Evolutionary conservation across 2,888 invertebrate species (phyloP).

Genomic region (Thelaira solivaga): DNA sequence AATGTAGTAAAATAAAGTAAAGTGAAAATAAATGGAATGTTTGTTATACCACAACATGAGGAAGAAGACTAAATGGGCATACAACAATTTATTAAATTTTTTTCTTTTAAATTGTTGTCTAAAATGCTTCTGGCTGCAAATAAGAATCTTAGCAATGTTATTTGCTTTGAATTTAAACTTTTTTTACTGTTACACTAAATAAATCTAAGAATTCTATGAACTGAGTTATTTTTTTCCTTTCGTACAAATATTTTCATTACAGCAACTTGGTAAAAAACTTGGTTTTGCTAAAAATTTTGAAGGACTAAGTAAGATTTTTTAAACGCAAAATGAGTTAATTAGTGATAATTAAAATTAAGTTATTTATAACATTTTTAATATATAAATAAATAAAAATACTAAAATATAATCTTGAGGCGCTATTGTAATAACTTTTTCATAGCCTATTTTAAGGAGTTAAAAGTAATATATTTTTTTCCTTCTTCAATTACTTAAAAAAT

Average conservation of each 20-base stretch:
- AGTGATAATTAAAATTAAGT: constrained; percentile 26
- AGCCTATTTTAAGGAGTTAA: constrained; percentile 28
- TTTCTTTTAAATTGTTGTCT: neutral
- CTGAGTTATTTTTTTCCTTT: neutral
- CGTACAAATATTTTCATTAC: too few relatives aligned
- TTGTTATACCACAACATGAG: neutral
- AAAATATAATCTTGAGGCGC: constrained; percentile 7
- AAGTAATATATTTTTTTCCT: too few relatives aligned
- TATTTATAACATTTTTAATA: neutral
- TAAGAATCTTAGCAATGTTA: neutral
- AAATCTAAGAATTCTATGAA: constrained; percentile 20
- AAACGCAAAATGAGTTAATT: constrained; percentile 36
- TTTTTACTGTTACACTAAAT: neutral
- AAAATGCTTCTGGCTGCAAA: neutral
- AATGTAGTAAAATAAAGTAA: constrained; percentile 28
- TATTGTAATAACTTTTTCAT: neutral
- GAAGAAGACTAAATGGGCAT: neutral
- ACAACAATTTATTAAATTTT: neutral
- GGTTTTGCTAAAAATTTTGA: neutral
- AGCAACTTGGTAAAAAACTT: neutral
- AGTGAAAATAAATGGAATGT: neutral
- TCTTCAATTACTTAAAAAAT: too few relatives aligned
- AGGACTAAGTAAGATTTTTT: constrained; percentile 37
- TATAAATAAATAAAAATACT: neutral
- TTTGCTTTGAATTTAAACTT: constrained; percentile 4